Percentiles rank a stretch among this genome's conserved stretches.
phyloP scores from a whole-genome alignment of 1,140 invertebrate genomes.

The Eufriesea mexicana region DNA sequence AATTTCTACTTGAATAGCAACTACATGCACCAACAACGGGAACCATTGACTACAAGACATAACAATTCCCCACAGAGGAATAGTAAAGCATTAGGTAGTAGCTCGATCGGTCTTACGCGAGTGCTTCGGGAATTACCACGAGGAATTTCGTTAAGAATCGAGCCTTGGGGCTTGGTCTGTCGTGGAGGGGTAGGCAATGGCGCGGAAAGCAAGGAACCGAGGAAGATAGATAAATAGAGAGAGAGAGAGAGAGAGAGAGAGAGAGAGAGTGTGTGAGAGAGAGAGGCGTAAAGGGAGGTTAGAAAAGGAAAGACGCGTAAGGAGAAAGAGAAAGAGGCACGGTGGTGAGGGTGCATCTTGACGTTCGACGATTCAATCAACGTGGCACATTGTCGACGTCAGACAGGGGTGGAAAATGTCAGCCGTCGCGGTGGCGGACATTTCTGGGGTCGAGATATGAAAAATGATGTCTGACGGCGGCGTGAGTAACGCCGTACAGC shows the following conservation, averaged over 20 bases:
- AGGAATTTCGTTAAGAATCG: conserved; percentile 44
- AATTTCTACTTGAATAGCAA: neutral
- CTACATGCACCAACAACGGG: too few relatives aligned
- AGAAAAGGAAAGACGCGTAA: neutral
- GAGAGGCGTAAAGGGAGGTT: neutral
- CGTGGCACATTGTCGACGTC: conserved; percentile 73
- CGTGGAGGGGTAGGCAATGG: conserved; percentile 15
- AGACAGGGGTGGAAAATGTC: conserved; percentile 66
- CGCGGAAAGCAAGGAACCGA: neutral
- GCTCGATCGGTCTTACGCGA: conserved; percentile 41
- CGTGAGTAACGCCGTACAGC: conserved; percentile 19
- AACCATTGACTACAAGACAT: too few relatives aligned
- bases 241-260: neutral
- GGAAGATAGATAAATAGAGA: neutral
- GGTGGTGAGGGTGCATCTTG: conserved; percentile 16
- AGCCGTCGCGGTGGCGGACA: conserved; percentile 66
- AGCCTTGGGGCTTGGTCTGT: conserved; percentile 9
- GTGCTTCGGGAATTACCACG: conserved; percentile 38
- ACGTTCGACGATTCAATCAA: conserved; percentile 75
- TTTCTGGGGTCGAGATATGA: conserved; percentile 71
- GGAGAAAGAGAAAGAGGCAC: neutral
- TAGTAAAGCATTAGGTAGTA: conserved; percentile 11
- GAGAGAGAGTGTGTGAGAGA: neutral
- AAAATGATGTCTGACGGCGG: conserved; percentile 73
- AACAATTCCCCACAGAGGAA: neutral